Percentiles rank a stretch among this genome's conserved stretches.
phyloP scores from a whole-genome alignment of 2,797 vertebrate species.

The Alectoris magna region DNA sequence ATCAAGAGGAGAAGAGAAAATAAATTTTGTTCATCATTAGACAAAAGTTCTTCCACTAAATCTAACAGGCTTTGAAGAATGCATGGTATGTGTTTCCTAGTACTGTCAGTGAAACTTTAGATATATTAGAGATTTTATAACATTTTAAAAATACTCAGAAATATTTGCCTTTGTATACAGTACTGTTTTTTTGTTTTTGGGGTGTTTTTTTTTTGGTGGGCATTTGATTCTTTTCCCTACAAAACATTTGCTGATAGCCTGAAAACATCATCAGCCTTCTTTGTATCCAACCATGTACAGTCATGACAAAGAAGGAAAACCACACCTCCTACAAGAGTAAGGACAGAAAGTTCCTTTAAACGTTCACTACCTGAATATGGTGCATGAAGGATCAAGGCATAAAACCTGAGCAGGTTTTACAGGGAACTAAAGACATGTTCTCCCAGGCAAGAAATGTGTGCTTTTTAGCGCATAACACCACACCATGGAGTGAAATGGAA shows the following conservation, averaged over 20 bases:
- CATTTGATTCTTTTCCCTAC: background rate
- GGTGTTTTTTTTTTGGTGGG: no score
- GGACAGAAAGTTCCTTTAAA: background rate
- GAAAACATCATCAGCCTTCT: background rate
- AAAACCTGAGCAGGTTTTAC: background rate
- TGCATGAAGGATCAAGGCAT: background rate
- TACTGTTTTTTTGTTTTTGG: background rate
- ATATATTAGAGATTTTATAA: background rate
- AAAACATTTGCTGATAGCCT: background rate
- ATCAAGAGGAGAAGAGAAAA: background rate
- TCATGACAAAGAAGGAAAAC: background rate
- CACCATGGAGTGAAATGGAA: background rate
- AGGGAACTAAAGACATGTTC: background rate
- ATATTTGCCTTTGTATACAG: background rate
- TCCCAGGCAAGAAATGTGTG: background rate
- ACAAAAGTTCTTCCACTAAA: background rate
- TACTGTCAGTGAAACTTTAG: background rate
- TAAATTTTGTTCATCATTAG: background rate
- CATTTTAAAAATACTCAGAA: background rate
- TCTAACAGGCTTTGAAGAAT: background rate
- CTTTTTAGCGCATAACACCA: rapidly evolving
- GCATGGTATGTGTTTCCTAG: background rate
- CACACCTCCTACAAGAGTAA: background rate
- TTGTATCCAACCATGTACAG: background rate
- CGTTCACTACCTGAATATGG: background rate